Percentiles rank a stretch among this genome's conserved stretches.
Evolutionary conservation across 2,113 vertebrate genomes (phyloP).

Genomic region (Phrynocephalus versicolor): DNA sequence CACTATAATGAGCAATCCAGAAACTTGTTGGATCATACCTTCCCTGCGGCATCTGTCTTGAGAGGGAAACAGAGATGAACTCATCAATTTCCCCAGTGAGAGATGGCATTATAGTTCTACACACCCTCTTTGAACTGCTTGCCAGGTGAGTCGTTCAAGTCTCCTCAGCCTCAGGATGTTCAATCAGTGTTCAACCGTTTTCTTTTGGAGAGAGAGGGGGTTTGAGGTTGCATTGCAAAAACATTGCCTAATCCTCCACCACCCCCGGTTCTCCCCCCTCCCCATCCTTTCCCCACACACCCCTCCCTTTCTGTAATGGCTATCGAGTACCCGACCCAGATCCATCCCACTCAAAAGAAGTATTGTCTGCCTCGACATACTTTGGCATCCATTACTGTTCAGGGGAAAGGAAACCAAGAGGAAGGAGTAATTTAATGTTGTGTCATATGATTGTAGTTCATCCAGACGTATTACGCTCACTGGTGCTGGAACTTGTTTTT

Average conservation of each 20-base stretch:
- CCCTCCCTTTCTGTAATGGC: constrained; percentile 63
- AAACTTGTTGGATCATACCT: constrained; percentile 8
- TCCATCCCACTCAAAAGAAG: constrained; percentile 61
- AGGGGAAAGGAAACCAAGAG: constrained; percentile 73
- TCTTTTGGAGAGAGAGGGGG: constrained; percentile 26
- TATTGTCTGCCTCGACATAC: constrained; percentile 59
- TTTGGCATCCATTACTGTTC: constrained; percentile 72
- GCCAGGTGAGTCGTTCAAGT: constrained; percentile 22
- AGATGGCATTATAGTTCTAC: constrained; percentile 43
- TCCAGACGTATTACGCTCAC: constrained; percentile 75
- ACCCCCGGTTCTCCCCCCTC: constrained; percentile 57
- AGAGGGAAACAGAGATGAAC: constrained; percentile 51
- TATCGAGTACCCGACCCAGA: constrained; percentile 28
- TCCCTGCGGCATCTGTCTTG: constrained; percentile 6
- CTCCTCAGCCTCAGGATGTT: constrained; percentile 39
- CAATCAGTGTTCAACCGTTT: constrained; percentile 52
- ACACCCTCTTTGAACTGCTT: constrained; percentile 14
- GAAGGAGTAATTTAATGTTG: constrained; percentile 81
- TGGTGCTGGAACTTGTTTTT: constrained; percentile 77
- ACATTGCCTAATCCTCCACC: constrained; percentile 64
- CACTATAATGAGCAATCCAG: constrained; percentile 31
- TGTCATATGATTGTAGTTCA: constrained; percentile 69
- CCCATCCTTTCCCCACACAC: no score
- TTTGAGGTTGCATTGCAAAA: constrained; percentile 58
- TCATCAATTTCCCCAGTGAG: constrained; percentile 52